These are phyloP conservation scores for Aplocera efformata DNA, from an alignment of 2,888 invertebrate species.

Conservation along the genomic window DNA sequence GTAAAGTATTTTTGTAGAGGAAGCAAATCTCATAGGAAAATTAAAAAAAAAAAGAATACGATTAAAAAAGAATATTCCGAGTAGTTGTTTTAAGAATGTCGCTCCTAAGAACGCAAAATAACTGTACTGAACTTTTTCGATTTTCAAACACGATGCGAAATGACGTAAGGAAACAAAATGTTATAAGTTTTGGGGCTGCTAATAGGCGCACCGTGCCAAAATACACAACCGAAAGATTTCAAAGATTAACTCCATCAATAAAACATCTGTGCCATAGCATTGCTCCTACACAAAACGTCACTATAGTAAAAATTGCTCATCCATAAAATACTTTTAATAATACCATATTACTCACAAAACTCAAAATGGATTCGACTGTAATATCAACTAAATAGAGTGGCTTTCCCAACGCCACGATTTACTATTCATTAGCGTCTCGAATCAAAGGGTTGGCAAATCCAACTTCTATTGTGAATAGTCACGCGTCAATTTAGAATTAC, in stretches of 20 bases:
- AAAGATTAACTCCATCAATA: slow-evolving; percentile 42
- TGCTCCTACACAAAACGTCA: slow-evolving; percentile 47
- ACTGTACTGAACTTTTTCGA: too few species aligned
- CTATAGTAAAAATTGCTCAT: slow-evolving; percentile 75
- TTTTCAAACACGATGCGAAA: too few species aligned
- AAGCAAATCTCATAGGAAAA: too few species aligned
- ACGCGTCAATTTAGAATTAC: slow-evolving; percentile 71
- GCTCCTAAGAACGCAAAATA: too few species aligned
- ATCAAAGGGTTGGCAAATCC: slow-evolving; percentile 80
- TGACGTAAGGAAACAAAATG: too few species aligned
- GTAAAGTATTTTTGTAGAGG: too few species aligned
- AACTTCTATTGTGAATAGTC: slow-evolving; percentile 73
- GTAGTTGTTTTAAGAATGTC: too few species aligned
- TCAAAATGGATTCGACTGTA: slow-evolving; percentile 35
- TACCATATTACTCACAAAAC: slow-evolving; percentile 50
- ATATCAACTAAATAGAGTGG: slow-evolving; percentile 28
- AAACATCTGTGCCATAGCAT: slow-evolving; percentile 42
- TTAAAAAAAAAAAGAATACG: too few species aligned
- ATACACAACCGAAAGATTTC: slow-evolving; percentile 34
- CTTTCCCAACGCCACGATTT: slow-evolving; percentile 19
- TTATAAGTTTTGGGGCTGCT: too few species aligned
- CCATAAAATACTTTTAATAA: slow-evolving; percentile 68
- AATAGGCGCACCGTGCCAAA: slow-evolving; percentile 22
- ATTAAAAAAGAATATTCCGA: too few species aligned
- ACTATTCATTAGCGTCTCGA: slow-evolving; percentile 67